Evolutionary conservation across 1,140 invertebrate species (phyloP), one percentile per base, ranked within the genome.

Genomic region (Battus philenor): DNA sequence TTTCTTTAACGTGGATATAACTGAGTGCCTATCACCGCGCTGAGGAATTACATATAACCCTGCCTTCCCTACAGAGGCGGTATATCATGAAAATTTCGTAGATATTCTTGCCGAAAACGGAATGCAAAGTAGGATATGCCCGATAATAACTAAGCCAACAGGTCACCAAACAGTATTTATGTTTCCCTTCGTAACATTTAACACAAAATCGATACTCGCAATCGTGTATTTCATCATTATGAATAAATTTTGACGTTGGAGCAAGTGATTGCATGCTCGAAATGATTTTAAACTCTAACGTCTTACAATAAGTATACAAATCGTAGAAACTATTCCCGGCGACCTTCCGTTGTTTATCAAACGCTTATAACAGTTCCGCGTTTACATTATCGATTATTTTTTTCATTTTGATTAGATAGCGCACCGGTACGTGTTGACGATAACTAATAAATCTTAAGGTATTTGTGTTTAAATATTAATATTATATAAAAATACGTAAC

Each of bases 171-270:
- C 1, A 7, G 29, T 29, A 41, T 27, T 26, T 27, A 27, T 41
- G 15, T 9, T 41, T 29, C 24, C 38, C 24, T 41, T 27, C 13
- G 29, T 41, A 41, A 41, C 20, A 9, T 10, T 20, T 6, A 29
- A 17, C 13, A 15, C 13, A 41, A 24, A 29, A 27, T 41, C 15
- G 26, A 41, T 11, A 15, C 13, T 27, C 2, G 13, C 38, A 9
- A 41, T 27, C 38, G 29, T 10, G 20, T 29, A 41, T 29, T 41
- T 41, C 38, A 41, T 29, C 27, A 29, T 29, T 29, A 29, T 1
- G 12, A 41, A 41, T 41, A 41, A 29, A 10, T 11, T 41, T 1
- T 39, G 36, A 26, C 11, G 22, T 13, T n/a, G n/a, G n/a, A n/a
- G n/a, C n/a, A n/a, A n/a, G n/a, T n/a, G n/a, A n/a, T n/a, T n/a